Conservation (phyloP, 92 coral and sea anemone genomes). For the Scolanthus callimorphus region DNA sequence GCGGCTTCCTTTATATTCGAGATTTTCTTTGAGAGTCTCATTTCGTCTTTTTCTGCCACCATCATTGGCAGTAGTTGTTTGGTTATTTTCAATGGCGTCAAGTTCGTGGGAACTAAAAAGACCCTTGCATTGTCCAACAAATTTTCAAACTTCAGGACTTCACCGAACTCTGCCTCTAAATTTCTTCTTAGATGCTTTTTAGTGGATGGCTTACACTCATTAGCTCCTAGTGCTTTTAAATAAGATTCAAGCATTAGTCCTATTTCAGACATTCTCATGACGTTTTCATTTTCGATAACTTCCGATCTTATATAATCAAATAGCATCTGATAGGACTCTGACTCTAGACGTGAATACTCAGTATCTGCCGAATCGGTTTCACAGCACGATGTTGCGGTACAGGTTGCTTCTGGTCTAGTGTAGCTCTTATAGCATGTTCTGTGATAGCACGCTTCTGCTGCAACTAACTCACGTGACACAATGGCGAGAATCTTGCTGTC, state of each 20-base stretch:
- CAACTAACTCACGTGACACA: conserved; percentile 48
- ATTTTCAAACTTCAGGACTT: conserved; percentile 20
- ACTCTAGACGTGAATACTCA: conserved; percentile 33
- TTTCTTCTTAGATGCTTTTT: conserved; percentile 38
- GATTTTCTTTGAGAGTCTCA: no score
- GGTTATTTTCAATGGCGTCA: background rate
- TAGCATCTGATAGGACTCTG: conserved; percentile 37
- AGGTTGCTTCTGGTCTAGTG: conserved; percentile 35
- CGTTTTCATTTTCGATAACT: conserved; percentile 15
- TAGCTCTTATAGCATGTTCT: conserved; percentile 33
- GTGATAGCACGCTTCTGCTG: conserved; percentile 54
- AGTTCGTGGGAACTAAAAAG: conserved; percentile 2
- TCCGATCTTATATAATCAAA: conserved; percentile 29
- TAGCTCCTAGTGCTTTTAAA: conserved; percentile 18
- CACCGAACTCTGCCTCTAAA: conserved; percentile 23
- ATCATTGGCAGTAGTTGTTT: no score
- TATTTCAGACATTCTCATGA: conserved; percentile 29
- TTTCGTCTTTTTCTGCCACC: no score
- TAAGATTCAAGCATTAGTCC: conserved; percentile 15
- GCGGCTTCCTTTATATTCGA: conserved; percentile 12
- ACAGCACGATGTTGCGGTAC: conserved; percentile 1
- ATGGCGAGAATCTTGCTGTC: conserved; percentile 33
- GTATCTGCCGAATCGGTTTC: conserved; percentile 21
- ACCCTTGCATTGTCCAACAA: conserved; percentile 19
- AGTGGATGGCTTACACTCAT: conserved; percentile 34